A percentile compares a stretch with the other conserved stretches of the same genome.
Conservation (phyloP, 2,797 vertebrate species). For the Graptemys geographica region DNA sequence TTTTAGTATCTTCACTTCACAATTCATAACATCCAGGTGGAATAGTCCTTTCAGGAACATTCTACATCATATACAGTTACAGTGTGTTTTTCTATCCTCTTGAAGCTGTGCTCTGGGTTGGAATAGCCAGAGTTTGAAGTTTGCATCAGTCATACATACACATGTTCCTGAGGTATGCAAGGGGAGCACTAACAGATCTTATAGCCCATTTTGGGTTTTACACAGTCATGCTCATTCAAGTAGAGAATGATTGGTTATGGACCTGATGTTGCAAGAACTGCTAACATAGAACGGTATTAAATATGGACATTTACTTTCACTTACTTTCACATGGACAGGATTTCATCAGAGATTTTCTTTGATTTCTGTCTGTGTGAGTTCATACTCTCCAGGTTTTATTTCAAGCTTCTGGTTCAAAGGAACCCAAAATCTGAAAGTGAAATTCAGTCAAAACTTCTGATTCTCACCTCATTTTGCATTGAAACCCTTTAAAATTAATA, state of each 20-base stretch:
- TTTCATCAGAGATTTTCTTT: background rate
- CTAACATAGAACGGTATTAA: background rate
- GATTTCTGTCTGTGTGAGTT: background rate
- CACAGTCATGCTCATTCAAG: accelerated
- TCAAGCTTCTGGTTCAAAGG: background rate
- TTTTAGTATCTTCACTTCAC: slow-evolving; percentile 39
- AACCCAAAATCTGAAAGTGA: background rate
- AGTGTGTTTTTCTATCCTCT: slow-evolving; percentile 61
- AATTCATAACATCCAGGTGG: slow-evolving; percentile 61
- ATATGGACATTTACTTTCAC: background rate
- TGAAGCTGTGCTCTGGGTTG: slow-evolving; percentile 49
- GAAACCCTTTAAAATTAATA: background rate
- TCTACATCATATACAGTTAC: slow-evolving; percentile 62
- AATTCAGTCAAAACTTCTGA: background rate
- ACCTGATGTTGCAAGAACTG: background rate
- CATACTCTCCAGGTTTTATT: background rate
- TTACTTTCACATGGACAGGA: background rate
- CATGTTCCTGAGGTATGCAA: slow-evolving; percentile 52
- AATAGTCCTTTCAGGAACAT: slow-evolving; percentile 59
- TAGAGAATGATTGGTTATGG: background rate
- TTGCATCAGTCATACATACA: slow-evolving; percentile 67
- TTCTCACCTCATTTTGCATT: background rate
- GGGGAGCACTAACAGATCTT: slow-evolving; percentile 44
- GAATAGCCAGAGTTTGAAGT: slow-evolving; percentile 43
- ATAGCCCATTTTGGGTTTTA: slow-evolving; percentile 40